phyloP scores from a whole-genome alignment of 2,113 vertebrate species.

The Dendropsophus ebraccatus region DNA sequence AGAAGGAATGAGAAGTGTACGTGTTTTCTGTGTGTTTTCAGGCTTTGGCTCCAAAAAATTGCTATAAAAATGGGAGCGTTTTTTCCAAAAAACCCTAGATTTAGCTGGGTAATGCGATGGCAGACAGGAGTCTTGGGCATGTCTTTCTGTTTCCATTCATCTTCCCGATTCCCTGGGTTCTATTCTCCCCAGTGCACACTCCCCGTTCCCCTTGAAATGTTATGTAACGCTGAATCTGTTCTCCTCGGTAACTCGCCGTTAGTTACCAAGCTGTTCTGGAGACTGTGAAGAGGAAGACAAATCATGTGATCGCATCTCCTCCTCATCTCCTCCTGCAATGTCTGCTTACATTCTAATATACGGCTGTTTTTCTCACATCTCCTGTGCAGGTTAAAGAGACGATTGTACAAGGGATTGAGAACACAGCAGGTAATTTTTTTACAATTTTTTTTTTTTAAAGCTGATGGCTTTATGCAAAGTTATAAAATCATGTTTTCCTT shows the following conservation, averaged over 20 bases:
- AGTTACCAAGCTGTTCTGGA: slow-evolving; percentile 19
- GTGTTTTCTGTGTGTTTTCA: too few relatives aligned
- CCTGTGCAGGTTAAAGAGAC: slow-evolving; percentile 86
- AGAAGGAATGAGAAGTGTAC: too few relatives aligned
- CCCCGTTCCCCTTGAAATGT: background rate
- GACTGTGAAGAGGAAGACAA: background rate
- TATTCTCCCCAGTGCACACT: background rate
- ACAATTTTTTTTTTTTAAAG: too few relatives aligned
- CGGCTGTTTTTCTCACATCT: background rate
- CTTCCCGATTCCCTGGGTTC: background rate
- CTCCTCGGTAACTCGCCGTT: background rate
- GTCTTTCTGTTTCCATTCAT: background rate
- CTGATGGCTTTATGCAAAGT: too few relatives aligned
- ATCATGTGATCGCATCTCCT: too few relatives aligned
- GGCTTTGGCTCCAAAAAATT: too few relatives aligned
- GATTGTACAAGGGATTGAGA: slow-evolving; percentile 82
- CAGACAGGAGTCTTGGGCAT: too few relatives aligned
- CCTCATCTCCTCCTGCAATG: too few relatives aligned
- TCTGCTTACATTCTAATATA: background rate
- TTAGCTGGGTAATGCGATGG: too few relatives aligned
- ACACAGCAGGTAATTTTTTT: slow-evolving; percentile 94
- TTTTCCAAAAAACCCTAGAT: too few relatives aligned
- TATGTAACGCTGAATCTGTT: slow-evolving; percentile 47
- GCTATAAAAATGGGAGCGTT: too few relatives aligned
- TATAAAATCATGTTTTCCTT: too few relatives aligned